A percentile compares a stretch with the other conserved stretches of the same genome.
Conservation (phyloP, 2,888 invertebrate genomes). For the Drosophila neonasuta region DNA sequence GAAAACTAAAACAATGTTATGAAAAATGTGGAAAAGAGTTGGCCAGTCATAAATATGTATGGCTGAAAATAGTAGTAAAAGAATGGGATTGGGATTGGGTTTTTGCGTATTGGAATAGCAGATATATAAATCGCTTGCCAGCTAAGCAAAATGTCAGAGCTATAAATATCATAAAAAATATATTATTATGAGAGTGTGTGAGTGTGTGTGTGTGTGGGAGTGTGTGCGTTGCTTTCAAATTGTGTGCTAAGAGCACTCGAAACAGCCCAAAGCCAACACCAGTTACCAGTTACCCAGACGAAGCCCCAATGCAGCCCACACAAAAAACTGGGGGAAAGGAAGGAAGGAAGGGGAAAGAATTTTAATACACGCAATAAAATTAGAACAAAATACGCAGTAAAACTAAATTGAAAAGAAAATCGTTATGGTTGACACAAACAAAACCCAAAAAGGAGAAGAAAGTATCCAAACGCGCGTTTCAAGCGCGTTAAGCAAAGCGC, state of each 20-base stretch:
- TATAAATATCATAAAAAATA: constrained; percentile 77
- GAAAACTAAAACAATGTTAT: constrained; percentile 63
- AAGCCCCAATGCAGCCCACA: constrained; percentile 35
- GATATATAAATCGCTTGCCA: constrained; percentile 70
- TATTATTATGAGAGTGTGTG: constrained; percentile 58
- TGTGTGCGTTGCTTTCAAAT: constrained; percentile 44
- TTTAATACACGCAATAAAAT: constrained; percentile 76
- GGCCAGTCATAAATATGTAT: constrained; percentile 62
- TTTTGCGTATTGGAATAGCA: constrained; percentile 6
- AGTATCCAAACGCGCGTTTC: constrained; percentile 58
- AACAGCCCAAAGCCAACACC: constrained; percentile 8
- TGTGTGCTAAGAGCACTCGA: constrained; percentile 68
- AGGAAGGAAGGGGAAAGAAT: constrained; percentile 19
- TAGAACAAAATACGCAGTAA: constrained; percentile 75
- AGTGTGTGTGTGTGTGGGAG: constrained; percentile 1
- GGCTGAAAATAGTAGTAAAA: constrained; percentile 27
- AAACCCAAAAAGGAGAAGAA: constrained; percentile 36
- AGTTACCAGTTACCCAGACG: constrained; percentile 19
- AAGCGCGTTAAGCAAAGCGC: constrained; percentile 75
- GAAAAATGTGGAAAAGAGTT: constrained; percentile 60
- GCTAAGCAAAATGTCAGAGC: constrained; percentile 73
- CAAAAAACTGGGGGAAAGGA: background rate
- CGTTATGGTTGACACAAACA: constrained; percentile 67
- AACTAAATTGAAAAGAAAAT: constrained; percentile 78
- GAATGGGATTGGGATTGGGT: background rate